Conservation (phyloP, 1,140 invertebrate species). For the Temnothorax longispinosus region DNA sequence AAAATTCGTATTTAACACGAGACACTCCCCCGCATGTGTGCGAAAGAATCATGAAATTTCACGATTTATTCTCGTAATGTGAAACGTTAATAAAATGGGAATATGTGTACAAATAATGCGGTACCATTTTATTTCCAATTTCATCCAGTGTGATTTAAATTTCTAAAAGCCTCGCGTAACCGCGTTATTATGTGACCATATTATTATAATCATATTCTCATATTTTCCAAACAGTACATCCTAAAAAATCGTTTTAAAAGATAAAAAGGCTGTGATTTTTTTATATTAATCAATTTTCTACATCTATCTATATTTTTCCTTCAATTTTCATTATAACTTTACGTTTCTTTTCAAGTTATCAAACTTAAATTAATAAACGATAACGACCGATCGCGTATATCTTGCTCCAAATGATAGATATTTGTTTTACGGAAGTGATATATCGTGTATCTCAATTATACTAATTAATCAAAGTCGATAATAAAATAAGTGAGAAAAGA, state of each 20-base stretch:
- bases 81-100: conserved; percentile 1
- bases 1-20: conserved; percentile 9
- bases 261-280: neutral
- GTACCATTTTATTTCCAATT: neutral
- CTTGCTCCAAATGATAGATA: neutral
- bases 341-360: neutral
- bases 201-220: neutral
- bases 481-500: neutral
- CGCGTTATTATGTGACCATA: neutral
- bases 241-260: neutral
- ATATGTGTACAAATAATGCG: neutral
- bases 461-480: conserved; percentile 28
- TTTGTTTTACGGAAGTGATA: conserved; percentile 11
- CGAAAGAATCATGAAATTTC: neutral
- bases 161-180: neutral
- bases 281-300: neutral
- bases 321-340: neutral
- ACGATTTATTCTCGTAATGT: neutral
- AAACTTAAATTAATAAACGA: no score
- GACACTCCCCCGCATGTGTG: neutral
- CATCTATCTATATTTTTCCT: neutral
- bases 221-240: neutral
- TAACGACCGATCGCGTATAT: neutral
- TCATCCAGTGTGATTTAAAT: neutral
- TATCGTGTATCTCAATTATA: conserved; percentile 5